Evolutionary conservation across 1,140 invertebrate genomes (phyloP).

Genomic region (Diprion similis): DNA sequence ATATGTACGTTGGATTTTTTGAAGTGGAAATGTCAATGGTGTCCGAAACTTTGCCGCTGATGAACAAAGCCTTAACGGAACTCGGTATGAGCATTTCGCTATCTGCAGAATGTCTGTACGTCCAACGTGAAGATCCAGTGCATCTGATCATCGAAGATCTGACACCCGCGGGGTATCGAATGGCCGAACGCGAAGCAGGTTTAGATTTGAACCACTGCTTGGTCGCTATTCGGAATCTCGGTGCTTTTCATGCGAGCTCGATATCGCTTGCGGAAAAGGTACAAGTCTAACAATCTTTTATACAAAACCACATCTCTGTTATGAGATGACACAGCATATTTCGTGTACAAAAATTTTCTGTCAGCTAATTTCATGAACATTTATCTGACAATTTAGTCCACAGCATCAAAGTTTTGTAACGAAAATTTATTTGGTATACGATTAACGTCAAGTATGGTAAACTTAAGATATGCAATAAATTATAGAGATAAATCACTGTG

Average conservation of each 20-base stretch:
- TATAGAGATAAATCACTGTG: too few relatives aligned
- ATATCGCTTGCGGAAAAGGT: constrained; percentile 63
- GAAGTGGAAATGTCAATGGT: constrained; percentile 19
- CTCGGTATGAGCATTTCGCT: constrained; percentile 24
- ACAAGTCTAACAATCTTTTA: too few relatives aligned
- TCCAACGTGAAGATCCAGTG: constrained; percentile 47
- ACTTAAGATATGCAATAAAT: too few relatives aligned
- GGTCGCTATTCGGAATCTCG: constrained; percentile 63
- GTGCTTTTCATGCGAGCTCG: constrained; percentile 66
- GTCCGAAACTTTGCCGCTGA: neutral
- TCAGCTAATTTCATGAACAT: neutral
- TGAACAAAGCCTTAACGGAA: neutral
- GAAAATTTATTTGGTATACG: neutral
- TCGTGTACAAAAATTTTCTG: neutral
- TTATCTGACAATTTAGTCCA: neutral
- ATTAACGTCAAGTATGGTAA: too few relatives aligned
- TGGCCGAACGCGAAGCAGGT: constrained; percentile 62
- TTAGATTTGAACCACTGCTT: constrained; percentile 61
- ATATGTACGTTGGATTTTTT: constrained; percentile 9
- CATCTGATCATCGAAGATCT: constrained; percentile 65
- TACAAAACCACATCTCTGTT: neutral
- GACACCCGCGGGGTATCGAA: constrained; percentile 59
- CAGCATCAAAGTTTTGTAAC: neutral
- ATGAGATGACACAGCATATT: neutral
- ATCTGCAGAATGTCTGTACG: constrained; percentile 43